Evolutionary conservation across 2,888 invertebrate species (phyloP).

Genomic region (Hartigia nigra): DNA sequence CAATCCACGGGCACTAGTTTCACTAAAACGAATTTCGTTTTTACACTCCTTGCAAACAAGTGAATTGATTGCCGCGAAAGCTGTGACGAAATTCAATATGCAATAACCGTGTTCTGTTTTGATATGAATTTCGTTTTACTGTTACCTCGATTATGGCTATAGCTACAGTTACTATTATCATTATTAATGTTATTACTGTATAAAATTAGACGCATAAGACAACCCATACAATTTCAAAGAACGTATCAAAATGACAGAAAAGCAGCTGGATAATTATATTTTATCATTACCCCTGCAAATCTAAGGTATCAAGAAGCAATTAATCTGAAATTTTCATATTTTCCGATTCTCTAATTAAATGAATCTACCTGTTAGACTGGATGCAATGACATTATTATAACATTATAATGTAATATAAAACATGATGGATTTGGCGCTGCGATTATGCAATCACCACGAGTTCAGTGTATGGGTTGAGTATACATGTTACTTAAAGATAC

Average conservation of each 20-base stretch:
- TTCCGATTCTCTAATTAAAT: not conserved
- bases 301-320: not conserved
- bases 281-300: too few species aligned
- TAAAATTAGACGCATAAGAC: conserved; percentile 1
- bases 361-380: not conserved
- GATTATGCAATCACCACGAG: not conserved
- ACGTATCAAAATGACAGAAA: not conserved
- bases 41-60: conserved; percentile 16
- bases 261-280: not conserved
- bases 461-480: not conserved
- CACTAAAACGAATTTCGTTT: conserved; percentile 21
- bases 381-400: not conserved
- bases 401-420: not conserved
- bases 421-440: not conserved
- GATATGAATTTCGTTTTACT: conserved; percentile 25
- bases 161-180: not conserved
- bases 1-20: conserved; percentile 14
- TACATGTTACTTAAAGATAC: not conserved
- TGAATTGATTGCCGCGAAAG: conserved; percentile 14
- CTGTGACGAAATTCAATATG: conserved; percentile 27
- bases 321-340: not conserved
- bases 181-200: conserved; percentile 1
- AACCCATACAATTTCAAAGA: not conserved
- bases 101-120: conserved; percentile 31
- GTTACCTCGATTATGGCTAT: not conserved